phyloP scores from a whole-genome alignment of 2,888 invertebrate genomes.

The Panorpa germanica region DNA sequence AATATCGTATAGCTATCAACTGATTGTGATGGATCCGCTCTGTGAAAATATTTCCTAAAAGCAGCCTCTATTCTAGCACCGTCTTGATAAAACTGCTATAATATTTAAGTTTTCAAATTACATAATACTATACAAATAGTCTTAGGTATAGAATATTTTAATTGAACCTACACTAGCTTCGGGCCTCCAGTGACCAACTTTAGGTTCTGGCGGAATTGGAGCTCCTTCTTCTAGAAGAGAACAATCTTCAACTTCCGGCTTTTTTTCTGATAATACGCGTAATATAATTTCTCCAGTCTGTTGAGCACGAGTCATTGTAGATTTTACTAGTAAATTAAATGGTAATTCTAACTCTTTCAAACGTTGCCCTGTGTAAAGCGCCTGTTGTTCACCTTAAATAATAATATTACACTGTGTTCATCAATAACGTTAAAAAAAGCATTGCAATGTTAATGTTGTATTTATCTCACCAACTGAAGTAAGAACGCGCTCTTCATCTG shows the following conservation, averaged over 20 bases:
- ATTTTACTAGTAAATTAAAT: constrained; percentile 62
- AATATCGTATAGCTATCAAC: constrained; percentile 74
- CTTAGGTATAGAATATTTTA: constrained; percentile 4
- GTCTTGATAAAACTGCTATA: constrained; percentile 80
- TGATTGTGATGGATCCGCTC: constrained; percentile 64
- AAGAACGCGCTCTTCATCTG: constrained; percentile 53
- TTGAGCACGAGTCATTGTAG: constrained; percentile 85
- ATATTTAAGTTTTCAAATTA: constrained; percentile 9
- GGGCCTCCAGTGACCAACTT: constrained; percentile 72
- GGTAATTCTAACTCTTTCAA: constrained; percentile 58
- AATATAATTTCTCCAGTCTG: constrained; percentile 79
- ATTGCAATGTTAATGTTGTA: constrained; percentile 8
- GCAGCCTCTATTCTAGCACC: constrained; percentile 91
- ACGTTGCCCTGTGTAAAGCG: constrained; percentile 65
- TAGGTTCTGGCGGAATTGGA: constrained; percentile 87
- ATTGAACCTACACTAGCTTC: constrained; percentile 43
- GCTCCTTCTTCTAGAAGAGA: constrained; percentile 79
- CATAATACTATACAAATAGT: constrained; percentile 9
- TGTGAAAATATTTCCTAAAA: constrained; percentile 80
- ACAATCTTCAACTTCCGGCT: constrained; percentile 48
- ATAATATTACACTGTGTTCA: constrained; percentile 2
- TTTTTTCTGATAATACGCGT: constrained; percentile 37
- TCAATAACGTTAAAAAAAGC: constrained; percentile 2
- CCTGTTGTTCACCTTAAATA: constrained; percentile 60
- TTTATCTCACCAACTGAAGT: constrained; percentile 52